Percentiles rank a stretch among this genome's conserved stretches.
These are phyloP conservation scores for rabbit (Oryctolagus cuniculus) DNA, from an alignment of 2,113 vertebrate genomes.

Conservation along the genomic window mOryCun1.1 NC_091444.1:20293001-20293500, in stretches of 20 bases:
- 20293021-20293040: neutral
- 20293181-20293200: neutral
- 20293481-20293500: neutral
- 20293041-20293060: constrained; percentile 4
- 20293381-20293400: neutral
- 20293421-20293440: neutral
- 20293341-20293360: neutral
- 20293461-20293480: neutral
- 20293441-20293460: neutral
- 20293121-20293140: neutral
- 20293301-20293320: neutral
- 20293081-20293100: neutral
- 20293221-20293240: neutral
- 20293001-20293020: neutral
- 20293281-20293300: neutral
- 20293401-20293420: neutral
- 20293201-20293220: neutral
- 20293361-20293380: neutral
- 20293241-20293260: neutral
- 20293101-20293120: neutral
- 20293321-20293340: neutral
- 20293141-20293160: neutral
- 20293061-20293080: neutral
- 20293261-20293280: neutral
- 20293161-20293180: neutral